Base-by-base conservation (phyloP, 2,113 vertebrate genomes). In the Xenopus tropicalis region DNA sequence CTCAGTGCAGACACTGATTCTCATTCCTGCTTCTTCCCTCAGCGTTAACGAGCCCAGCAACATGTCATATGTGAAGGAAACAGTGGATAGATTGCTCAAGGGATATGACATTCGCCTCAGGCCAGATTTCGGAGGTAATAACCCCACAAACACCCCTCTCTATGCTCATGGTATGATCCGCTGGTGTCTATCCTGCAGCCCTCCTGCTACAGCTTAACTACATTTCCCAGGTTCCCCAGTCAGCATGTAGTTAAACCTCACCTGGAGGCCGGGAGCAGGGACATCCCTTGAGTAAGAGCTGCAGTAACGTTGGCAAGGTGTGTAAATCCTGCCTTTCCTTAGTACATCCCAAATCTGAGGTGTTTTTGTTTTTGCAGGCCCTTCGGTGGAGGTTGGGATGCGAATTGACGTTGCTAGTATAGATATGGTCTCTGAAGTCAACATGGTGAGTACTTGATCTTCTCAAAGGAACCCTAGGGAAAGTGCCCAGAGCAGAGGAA, bases 401-500 rank as follows among this genome's bases (percentile, higher is more conserved):
- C 88, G 94, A 80, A 97, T 97, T 81, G 93, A 96, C 77, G 93
- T 98, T 71, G 89, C 94, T 84, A 95, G 95, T 77, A 97, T 95
- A 65, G 95, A 98, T 79, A 94, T 95, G 93, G 95, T 97, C 75
- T 97, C 94, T 9, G 95, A 98, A 89, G 95, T 97, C 83, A 98
- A 95, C 87, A 97, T 95, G 95, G 95, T 98, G 84, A 96, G 94
- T 96, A 84, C 13, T 10, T 37, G 66, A 56, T 78, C 56, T 67
- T 46, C 46, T 65, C 25, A 51, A 72, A 42, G 42, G 56, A 43
- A 61, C 37, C 25, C 1, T 44, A 71, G 61, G 23, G 37, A 79
- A 72, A 78, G 71, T 78, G 73, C 80, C 80, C 82, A 85, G 80
- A 43, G 67, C 77, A 25, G 61, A 80, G 68, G 76, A 1, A 66